Base-by-base conservation (phyloP, 2,888 invertebrate genomes). In the Fragum fragum region DNA sequence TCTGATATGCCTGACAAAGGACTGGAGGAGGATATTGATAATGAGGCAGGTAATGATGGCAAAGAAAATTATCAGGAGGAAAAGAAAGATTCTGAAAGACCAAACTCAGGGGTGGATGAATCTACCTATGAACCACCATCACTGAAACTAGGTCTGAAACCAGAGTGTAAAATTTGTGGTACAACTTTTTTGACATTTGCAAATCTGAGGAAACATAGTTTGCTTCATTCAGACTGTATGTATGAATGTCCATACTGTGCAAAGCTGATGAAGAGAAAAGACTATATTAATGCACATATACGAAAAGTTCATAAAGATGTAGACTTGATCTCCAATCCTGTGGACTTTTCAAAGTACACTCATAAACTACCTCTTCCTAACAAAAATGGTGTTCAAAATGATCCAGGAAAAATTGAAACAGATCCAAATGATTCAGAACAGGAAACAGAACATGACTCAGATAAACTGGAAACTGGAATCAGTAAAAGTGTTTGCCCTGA, bases 161-260 rank as follows among this genome's bases (percentile, higher is more conserved):
- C 81, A 9, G 63, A 23, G 9, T 81, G 81, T 71, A 42, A 57
- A 18, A 66, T 74, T 29, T 81, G 81, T 72, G 81, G 75, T 2
- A 70, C 59, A 66, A 47, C 61, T 6, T 83, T 83, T 39, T 18
- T 76, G 5, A 59, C 73, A 47, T n/a, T 14, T 28, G 76, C 77
- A 0, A 83, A 79, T 71, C 39, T 79, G 61, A 70, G 75, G 42
- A 76, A 76, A 28, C 83, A 83, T 61, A 77, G 55, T 36, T 55
- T 83, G 16, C 66, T 83, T 26, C 83, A 83, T 72, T 70, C 79
- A 14, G 68, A 79, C 32, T 66, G 76, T 29, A 74, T 79, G 74
- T 83, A 83, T 72, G 83, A 83, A 36, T 83, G 83, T 71, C 83
- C 83, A 16, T 79, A 76, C 66, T 83, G 83, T 76, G 83, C 79